Evolutionary conservation across 1,140 invertebrate genomes (phyloP).

Genomic region (Globodera rostochiensis): DNA sequence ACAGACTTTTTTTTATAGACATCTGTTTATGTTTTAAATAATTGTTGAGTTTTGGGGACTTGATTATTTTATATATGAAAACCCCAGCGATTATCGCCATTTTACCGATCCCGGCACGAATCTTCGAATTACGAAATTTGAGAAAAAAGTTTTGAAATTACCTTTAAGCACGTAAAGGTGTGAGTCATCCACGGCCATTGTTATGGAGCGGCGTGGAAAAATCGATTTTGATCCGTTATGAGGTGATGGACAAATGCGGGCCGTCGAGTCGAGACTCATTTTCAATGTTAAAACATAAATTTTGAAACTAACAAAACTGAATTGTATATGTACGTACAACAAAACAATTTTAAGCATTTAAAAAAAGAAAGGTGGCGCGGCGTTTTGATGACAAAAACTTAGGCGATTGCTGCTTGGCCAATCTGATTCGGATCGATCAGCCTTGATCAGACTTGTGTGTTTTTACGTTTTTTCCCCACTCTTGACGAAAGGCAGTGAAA

Average conservation of each 20-base stretch:
- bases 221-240: constrained; percentile 10
- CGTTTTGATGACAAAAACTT: not conserved
- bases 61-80: not conserved
- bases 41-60: not conserved
- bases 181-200: constrained; percentile 56
- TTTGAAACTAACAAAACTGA: no score
- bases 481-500: not conserved
- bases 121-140: not conserved
- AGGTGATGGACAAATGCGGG: not conserved
- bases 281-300: no score
- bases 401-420: not conserved
- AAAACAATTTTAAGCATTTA: not conserved
- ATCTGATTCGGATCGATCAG: not conserved
- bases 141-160: not conserved
- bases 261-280: constrained; percentile 29
- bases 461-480: not conserved
- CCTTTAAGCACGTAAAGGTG: constrained; percentile 50
- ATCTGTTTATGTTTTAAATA: no score
- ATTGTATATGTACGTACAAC: not conserved
- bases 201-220: constrained; percentile 59
- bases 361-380: not conserved
- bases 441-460: not conserved
- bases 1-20: no score
- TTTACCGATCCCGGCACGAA: no score
- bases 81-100: no score